A percentile compares a stretch with the other conserved stretches of the same genome.
Evolutionary conservation across 2,888 invertebrate species (phyloP).

Genomic region (Macropis europaea): DNA sequence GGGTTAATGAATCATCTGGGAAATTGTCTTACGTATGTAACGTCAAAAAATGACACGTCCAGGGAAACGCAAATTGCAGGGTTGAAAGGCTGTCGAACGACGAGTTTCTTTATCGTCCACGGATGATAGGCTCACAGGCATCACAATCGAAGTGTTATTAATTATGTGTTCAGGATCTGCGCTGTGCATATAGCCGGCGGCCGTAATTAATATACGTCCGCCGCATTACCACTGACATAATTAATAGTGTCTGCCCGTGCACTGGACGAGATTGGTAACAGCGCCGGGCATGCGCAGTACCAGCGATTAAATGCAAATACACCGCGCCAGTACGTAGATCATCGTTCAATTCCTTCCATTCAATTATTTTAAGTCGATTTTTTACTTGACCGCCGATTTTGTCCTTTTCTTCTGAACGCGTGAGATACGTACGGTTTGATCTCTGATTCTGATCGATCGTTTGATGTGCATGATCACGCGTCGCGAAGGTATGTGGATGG

Average conservation of each 20-base stretch:
- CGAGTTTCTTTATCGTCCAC: too few species aligned
- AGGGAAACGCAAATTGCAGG: too few species aligned
- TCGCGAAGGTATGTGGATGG: too few species aligned
- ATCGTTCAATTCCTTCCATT: not conserved
- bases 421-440: too few species aligned
- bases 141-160: conserved; percentile 29
- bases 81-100: too few species aligned
- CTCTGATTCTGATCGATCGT: too few species aligned
- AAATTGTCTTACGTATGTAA: too few species aligned
- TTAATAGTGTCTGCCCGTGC: conserved; percentile 7
- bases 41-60: too few species aligned
- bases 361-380: not conserved
- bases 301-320: conserved; percentile 21
- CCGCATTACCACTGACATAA: not conserved
- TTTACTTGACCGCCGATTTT: not conserved
- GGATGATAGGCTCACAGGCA: too few species aligned
- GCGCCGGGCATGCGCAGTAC: not conserved
- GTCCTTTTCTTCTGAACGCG: too few species aligned
- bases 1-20: too few species aligned
- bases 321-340: not conserved
- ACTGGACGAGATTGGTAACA: not conserved
- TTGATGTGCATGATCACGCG: too few species aligned
- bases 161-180: conserved; percentile 24
- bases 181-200: conserved; percentile 16
- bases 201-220: conserved; percentile 29